These are phyloP conservation scores for Tetragonula carbonaria DNA, from an alignment of 2,888 invertebrate species.

Conservation along the genomic window DNA sequence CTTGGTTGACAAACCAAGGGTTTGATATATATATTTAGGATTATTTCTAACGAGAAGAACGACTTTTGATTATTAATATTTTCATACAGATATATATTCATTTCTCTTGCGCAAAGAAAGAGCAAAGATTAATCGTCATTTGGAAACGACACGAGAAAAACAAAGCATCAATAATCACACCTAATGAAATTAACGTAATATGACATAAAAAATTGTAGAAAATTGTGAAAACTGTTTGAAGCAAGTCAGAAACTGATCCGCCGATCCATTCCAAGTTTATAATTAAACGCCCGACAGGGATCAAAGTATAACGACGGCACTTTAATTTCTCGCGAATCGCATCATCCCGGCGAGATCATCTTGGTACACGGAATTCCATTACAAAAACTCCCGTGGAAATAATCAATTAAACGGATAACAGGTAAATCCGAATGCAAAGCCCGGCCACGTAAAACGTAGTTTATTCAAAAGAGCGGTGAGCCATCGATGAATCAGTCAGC, in stretches of 20 bases:
- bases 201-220: neutral
- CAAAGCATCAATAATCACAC: no score
- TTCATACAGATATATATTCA: no score
- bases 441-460: constrained; percentile 12
- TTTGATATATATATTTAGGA: no score
- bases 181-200: no score
- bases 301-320: neutral
- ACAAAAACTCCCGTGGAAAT: constrained; percentile 17
- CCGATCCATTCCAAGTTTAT: neutral
- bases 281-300: neutral
- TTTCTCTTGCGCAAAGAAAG: no score
- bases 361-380: constrained; percentile 1
- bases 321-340: neutral
- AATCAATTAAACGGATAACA: constrained; percentile 30
- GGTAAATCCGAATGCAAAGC: constrained; percentile 3
- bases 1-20: no score
- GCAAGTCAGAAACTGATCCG: no score
- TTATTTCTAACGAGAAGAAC: no score
- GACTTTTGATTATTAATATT: no score
- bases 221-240: no score
- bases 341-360: neutral
- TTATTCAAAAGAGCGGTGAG: constrained; percentile 31
- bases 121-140: no score
- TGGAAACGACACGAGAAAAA: no score
- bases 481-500: constrained; percentile 38